These are phyloP conservation scores for Python bivittatus DNA, from an alignment of 2,113 vertebrate genomes.

Conservation along the genomic window DNA sequence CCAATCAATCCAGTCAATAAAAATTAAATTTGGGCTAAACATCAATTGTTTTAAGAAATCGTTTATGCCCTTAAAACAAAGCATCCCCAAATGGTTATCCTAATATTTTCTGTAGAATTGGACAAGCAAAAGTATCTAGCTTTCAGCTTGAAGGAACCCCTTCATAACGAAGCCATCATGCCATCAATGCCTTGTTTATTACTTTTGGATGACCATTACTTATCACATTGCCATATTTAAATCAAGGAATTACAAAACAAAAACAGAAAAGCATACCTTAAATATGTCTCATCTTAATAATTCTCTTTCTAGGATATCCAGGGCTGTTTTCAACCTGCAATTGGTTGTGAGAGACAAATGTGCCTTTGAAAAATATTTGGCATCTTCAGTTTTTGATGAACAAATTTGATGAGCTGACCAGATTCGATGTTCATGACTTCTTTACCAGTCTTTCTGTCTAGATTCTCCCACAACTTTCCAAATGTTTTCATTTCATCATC, in stretches of 20 bases:
- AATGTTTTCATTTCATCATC: slow-evolving; percentile 44
- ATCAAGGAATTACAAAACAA: neutral
- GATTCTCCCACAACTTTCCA: slow-evolving; percentile 35
- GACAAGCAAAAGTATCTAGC: neutral
- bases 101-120: neutral
- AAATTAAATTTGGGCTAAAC: neutral
- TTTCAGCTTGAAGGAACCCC: neutral
- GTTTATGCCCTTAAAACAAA: neutral
- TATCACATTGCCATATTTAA: neutral
- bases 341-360: neutral
- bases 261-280: neutral
- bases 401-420: neutral
- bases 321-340: neutral
- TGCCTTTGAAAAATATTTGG: neutral
- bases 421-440: neutral
- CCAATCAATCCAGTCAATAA: neutral
- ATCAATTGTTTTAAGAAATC: neutral
- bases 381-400: neutral
- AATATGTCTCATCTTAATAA: neutral
- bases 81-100: neutral
- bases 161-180: neutral
- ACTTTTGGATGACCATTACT: neutral
- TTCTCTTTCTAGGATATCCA: neutral
- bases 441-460: neutral
- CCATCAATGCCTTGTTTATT: neutral